These are phyloP conservation scores for Drosophila seclusa DNA, from an alignment of 2,888 invertebrate species.

Conservation along the genomic window DNA sequence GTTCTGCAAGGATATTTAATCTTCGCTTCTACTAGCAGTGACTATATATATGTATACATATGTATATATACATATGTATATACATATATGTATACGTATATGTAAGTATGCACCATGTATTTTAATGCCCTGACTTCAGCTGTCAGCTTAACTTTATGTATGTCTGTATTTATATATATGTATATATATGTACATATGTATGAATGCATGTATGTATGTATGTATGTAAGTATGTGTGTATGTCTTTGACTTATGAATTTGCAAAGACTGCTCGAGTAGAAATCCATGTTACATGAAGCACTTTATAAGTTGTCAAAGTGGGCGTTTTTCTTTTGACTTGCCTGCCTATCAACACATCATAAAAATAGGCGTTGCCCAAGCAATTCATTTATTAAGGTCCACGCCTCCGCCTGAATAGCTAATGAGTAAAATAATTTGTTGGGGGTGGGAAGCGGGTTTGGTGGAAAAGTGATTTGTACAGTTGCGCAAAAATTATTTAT, in stretches of 20 bases:
- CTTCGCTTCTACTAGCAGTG: not conserved
- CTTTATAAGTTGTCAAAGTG: constrained; percentile 35
- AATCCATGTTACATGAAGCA: constrained; percentile 16
- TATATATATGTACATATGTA: not conserved
- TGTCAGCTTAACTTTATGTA: not conserved
- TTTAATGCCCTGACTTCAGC: not conserved
- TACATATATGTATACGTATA: not conserved
- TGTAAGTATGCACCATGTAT: not conserved
- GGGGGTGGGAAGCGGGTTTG: not conserved
- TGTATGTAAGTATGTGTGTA: not conserved
- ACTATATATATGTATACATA: not conserved
- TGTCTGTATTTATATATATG: not conserved
- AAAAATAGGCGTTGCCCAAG: constrained; percentile 18
- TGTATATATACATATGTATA: not conserved
- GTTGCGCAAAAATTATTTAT: constrained; percentile 69
- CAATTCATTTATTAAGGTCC: constrained; percentile 56
- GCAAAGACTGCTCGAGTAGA: constrained; percentile 3
- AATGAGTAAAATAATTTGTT: constrained; percentile 52
- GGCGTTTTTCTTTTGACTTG: constrained; percentile 21
- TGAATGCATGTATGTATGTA: not conserved
- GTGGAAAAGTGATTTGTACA: constrained; percentile 47
- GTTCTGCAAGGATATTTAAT: not conserved
- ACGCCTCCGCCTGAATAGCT: constrained; percentile 54
- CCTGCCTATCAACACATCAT: not conserved
- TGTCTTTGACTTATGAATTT: constrained; percentile 1